Conservation (phyloP, 1,140 invertebrate genomes). For the Chironomus striatipennis region DNA sequence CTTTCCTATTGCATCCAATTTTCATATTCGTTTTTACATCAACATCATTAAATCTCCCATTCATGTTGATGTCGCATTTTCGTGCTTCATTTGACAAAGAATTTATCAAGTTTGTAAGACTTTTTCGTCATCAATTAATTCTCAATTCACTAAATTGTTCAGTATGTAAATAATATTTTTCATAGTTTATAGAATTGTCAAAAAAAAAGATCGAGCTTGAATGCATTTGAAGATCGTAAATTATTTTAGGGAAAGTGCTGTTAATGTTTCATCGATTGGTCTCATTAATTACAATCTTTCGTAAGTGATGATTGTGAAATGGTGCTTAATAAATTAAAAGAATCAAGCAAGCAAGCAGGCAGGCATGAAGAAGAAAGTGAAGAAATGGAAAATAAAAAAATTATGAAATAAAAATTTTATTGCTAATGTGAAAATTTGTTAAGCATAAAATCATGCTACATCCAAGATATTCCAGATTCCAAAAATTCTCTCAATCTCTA, state of each 20-base stretch:
- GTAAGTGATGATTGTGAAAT: background rate
- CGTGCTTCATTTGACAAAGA: background rate
- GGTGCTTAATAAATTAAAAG: too few relatives aligned
- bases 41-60: too few relatives aligned
- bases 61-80: background rate
- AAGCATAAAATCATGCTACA: background rate
- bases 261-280: background rate
- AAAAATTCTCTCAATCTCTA: too few relatives aligned
- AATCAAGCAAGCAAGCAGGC: too few relatives aligned
- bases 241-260: background rate
- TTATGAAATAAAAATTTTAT: background rate
- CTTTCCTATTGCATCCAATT: background rate
- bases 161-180: background rate
- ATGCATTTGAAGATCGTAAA: constrained; percentile 8
- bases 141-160: background rate
- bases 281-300: background rate
- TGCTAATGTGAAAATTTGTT: background rate
- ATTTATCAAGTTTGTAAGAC: too few relatives aligned
- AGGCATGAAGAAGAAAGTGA: background rate
- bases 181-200: too few relatives aligned
- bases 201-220: background rate
- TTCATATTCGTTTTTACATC: too few relatives aligned
- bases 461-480: too few relatives aligned
- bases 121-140: background rate
- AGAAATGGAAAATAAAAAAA: background rate